These are phyloP conservation scores for Butorides virescens DNA, from an alignment of 2,113 vertebrate species.

Conservation along the genomic window DNA sequence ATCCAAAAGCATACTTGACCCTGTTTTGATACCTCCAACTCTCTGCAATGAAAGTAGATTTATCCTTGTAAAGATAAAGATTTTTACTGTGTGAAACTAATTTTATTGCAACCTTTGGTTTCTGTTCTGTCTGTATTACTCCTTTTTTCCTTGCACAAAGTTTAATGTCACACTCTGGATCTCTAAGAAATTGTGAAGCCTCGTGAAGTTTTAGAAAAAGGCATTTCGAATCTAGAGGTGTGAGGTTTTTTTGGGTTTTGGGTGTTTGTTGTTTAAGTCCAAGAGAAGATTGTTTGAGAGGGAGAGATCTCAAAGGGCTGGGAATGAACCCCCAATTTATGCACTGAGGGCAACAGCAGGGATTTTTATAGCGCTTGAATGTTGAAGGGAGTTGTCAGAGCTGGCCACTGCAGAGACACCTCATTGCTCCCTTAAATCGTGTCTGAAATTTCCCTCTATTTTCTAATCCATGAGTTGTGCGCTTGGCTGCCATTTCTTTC, in stretches of 20 bases:
- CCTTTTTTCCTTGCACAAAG: not conserved
- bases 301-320: not conserved
- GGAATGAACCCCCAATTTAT: not conserved
- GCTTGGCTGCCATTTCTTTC: slow-evolving; percentile 47
- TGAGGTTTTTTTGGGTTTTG: no score
- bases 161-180: not conserved
- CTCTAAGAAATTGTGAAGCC: not conserved
- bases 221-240: not conserved
- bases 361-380: not conserved
- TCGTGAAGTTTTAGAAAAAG: not conserved
- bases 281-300: not conserved
- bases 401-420: not conserved
- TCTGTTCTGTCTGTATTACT: not conserved
- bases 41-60: not conserved
- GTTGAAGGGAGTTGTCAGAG: not conserved
- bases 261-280: not conserved
- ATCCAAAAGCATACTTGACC: not conserved
- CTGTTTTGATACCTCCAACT: not conserved
- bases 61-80: not conserved
- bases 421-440: slow-evolving; percentile 17
- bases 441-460: slow-evolving; percentile 48
- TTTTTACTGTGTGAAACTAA: not conserved
- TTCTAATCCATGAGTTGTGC: slow-evolving; percentile 28
- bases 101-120: not conserved
- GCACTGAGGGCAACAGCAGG: not conserved